A percentile compares a stretch with the other conserved stretches of the same genome.
Conservation (phyloP, 2,888 invertebrate species). For the Oithona nana region DNA sequence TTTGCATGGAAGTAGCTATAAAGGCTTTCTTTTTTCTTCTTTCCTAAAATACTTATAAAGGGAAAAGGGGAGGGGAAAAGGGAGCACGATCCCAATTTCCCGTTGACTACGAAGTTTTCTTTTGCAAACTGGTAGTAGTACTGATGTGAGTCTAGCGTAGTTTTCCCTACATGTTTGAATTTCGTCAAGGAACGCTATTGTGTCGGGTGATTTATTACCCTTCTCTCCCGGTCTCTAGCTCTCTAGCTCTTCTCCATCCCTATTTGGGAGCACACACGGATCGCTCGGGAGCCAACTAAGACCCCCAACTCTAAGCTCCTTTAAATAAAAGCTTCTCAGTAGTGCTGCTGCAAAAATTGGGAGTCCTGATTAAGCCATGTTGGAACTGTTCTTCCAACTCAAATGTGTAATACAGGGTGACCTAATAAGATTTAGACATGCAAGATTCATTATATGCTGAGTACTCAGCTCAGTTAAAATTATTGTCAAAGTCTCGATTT, state of each 20-base stretch:
- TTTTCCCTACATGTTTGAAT: constrained; percentile 4
- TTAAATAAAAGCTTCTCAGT: neutral
- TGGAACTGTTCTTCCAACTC: too few relatives aligned
- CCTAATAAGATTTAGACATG: too few relatives aligned
- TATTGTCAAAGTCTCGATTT: too few relatives aligned
- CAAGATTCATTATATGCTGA: too few relatives aligned
- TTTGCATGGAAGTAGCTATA: too few relatives aligned
- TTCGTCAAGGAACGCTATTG: constrained; percentile 11
- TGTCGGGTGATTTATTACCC: constrained; percentile 10
- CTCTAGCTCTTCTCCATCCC: too few relatives aligned
- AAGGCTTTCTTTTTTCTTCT: too few relatives aligned
- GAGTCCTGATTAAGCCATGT: neutral
- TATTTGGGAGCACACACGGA: neutral
- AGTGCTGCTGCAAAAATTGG: neutral
- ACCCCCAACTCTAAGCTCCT: neutral
- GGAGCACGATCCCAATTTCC: neutral
- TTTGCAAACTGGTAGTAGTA: neutral
- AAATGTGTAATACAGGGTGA: too few relatives aligned
- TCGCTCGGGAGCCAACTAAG: neutral
- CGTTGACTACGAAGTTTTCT: neutral
- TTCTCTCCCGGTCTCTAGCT: neutral
- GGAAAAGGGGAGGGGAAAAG: too few relatives aligned
- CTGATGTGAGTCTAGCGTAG: neutral
- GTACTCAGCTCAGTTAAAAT: too few relatives aligned
- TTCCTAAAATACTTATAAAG: too few relatives aligned